These are phyloP conservation scores for Drosophila ohnishii DNA, from an alignment of 1,140 invertebrate species.

Conservation along the genomic window DNA sequence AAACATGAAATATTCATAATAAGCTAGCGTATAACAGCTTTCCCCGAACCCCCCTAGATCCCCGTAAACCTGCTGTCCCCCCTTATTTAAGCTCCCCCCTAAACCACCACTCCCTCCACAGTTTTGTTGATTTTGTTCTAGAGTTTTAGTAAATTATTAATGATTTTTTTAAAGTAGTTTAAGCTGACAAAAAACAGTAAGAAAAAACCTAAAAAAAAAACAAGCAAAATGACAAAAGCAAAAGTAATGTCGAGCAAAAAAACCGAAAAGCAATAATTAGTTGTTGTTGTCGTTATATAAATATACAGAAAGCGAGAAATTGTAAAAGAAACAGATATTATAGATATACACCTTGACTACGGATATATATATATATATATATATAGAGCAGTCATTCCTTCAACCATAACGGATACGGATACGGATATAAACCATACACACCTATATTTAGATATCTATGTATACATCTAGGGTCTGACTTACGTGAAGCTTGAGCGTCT, in stretches of 20 bases:
- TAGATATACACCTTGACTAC: conserved; percentile 68
- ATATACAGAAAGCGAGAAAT: conserved; percentile 62
- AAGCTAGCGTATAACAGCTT: conserved; percentile 64
- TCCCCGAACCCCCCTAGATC: conserved; percentile 3
- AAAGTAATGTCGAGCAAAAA: conserved; percentile 66
- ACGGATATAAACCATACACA: conserved; percentile 51
- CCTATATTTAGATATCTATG: conserved; percentile 59
- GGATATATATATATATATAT: conserved; percentile 2
- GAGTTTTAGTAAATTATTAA: conserved; percentile 80
- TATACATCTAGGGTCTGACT: conserved; percentile 68
- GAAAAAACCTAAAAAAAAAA: conserved; percentile 24
- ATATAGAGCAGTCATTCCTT: conserved; percentile 73
- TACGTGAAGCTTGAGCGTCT: conserved; percentile 74
- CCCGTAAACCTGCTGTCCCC: conserved; percentile 34
- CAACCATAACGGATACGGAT: conserved; percentile 56
- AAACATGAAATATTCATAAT: conserved; percentile 73
- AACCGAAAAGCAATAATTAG: conserved; percentile 81
- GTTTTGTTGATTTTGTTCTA: conserved; percentile 79
- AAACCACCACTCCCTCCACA: conserved; percentile 48
- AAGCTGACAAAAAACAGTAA: conserved; percentile 44
- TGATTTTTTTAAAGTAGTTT: conserved; percentile 63
- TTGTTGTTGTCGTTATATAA: conserved; percentile 78
- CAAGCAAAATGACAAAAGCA: conserved; percentile 46
- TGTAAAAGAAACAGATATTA: conserved; percentile 52
- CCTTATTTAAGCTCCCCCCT: conserved; percentile 54